phyloP scores from a whole-genome alignment of 2,888 invertebrate species.

The Calliscelio sp. region DNA sequence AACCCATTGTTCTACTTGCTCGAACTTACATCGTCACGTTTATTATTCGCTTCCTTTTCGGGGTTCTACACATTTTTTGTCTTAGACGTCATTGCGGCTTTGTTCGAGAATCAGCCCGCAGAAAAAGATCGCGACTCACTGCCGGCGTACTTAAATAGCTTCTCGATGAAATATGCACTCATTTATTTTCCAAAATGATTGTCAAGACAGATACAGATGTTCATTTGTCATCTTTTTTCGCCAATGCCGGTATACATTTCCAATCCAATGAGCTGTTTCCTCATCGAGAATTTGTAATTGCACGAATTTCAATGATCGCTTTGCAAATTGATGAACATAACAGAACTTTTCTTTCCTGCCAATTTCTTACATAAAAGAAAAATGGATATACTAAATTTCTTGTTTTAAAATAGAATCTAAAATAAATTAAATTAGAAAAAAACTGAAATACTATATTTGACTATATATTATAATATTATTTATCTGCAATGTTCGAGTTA shows the following conservation, averaged over 20 bases:
- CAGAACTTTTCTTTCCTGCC: no score
- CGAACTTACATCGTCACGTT: conserved; percentile 73
- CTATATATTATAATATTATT: no score
- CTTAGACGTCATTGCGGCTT: conserved; percentile 47
- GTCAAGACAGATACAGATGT: conserved; percentile 28
- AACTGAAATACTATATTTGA: no score
- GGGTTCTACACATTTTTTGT: conserved; percentile 66
- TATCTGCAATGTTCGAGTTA: no score
- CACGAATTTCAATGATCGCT: no score
- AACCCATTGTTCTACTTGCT: conserved; percentile 75
- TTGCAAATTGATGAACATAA: no score
- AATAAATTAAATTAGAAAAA: no score
- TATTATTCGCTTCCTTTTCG: conserved; percentile 71
- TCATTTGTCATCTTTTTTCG: conserved; percentile 41
- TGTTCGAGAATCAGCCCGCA: conserved; percentile 50
- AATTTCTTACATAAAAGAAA: no score
- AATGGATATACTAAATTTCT: no score
- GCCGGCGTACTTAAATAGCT: conserved; percentile 47
- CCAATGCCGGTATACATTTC: background rate
- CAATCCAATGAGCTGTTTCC: background rate
- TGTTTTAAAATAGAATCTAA: no score
- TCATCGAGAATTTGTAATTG: background rate
- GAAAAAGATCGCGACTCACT: conserved; percentile 55
- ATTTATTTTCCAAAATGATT: conserved; percentile 44
- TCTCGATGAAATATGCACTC: conserved; percentile 55